Percentiles rank a stretch among this genome's conserved stretches.
These are phyloP conservation scores for Zaprionus bogoriensis DNA, from an alignment of 2,888 invertebrate genomes.

Conservation along the genomic window DNA sequence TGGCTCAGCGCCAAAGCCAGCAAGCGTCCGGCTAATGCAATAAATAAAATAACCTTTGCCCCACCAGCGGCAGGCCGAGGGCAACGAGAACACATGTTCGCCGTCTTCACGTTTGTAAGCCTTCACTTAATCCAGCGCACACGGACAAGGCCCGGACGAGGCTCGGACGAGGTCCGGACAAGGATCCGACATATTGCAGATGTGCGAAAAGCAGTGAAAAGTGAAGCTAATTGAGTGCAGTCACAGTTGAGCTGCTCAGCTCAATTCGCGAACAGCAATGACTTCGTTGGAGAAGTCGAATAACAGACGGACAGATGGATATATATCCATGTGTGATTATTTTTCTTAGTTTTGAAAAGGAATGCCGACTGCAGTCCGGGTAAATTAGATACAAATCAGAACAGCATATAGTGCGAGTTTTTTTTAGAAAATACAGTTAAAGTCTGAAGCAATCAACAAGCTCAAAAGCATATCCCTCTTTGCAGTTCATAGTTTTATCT, in stretches of 20 bases:
- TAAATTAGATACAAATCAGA: no score
- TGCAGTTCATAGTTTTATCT: no score
- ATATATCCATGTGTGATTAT: no score
- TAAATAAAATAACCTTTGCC: constrained; percentile 62
- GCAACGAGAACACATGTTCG: constrained; percentile 50
- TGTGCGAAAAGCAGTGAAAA: constrained; percentile 9
- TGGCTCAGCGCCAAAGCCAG: constrained; percentile 17
- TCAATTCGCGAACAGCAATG: no score
- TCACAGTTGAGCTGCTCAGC: neutral
- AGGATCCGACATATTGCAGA: constrained; percentile 25
- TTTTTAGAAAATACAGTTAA: no score
- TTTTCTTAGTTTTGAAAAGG: no score
- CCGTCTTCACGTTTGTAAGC: constrained; percentile 56
- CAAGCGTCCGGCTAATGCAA: constrained; percentile 42
- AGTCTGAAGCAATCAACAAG: no score
- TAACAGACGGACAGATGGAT: neutral
- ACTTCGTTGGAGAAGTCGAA: neutral
- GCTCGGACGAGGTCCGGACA: no score
- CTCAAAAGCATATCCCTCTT: no score
- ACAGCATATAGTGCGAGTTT: no score
- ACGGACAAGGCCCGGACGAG: no score
- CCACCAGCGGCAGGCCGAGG: constrained; percentile 4
- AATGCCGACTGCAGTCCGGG: no score
- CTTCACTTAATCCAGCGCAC: constrained; percentile 52
- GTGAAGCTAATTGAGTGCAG: constrained; percentile 30